Percentiles rank a stretch among this genome's conserved stretches.
Evolutionary conservation across 2,797 vertebrate species (phyloP).

Genomic region (Danio jaintianensis): DNA sequence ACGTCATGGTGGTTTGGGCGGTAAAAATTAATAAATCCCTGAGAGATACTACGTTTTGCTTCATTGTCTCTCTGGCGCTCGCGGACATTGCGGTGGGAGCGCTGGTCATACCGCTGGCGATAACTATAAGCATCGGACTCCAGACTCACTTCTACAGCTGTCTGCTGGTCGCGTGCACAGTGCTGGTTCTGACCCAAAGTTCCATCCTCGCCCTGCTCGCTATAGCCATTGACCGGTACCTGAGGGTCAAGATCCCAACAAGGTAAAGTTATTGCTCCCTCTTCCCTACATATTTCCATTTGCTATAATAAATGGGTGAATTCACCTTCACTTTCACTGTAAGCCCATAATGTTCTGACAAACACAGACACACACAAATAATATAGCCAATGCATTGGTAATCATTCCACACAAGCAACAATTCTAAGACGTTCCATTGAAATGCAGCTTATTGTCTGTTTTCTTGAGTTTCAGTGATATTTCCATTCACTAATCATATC

Average conservation of each 20-base stretch:
- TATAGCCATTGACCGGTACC: conserved; percentile 95
- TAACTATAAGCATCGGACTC: conserved; percentile 93
- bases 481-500: no score
- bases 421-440: no score
- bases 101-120: conserved; percentile 94
- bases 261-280: conserved; percentile 79
- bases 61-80: conserved; percentile 94
- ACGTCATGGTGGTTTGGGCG: conserved; percentile 98
- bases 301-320: not conserved
- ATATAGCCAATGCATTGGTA: no score
- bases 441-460: no score
- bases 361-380: no score
- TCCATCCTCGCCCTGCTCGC: conserved; percentile 96
- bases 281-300: conserved; percentile 3
- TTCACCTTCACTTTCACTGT: no score
- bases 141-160: conserved; percentile 95
- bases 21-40: conserved; percentile 94
- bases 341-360: no score
- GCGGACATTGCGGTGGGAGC: conserved; percentile 95
- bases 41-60: conserved; percentile 94
- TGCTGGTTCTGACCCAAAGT: conserved; percentile 97
- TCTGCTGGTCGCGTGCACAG: conserved; percentile 92
- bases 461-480: no score
- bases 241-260: conserved; percentile 95
- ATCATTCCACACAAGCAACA: no score